A percentile compares a stretch with the other conserved stretches of the same genome.
phyloP scores from a whole-genome alignment of 2,113 vertebrate genomes.

The Leiothrix lutea region DNA sequence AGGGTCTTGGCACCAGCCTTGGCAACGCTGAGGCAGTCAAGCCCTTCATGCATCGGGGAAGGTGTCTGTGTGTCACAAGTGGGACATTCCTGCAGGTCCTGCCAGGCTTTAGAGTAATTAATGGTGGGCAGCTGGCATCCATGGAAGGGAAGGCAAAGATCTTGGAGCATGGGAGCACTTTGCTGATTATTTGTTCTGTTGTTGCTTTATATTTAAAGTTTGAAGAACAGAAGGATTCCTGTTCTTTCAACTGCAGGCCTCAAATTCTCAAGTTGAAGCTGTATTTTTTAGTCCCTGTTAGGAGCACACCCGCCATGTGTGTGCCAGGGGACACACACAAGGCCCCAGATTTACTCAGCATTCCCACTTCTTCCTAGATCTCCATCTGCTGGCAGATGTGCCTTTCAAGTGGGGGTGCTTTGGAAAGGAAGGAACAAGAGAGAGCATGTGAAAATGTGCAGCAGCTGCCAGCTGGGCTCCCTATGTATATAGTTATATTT shows the following conservation, averaged over 20 bases:
- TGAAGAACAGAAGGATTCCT: not conserved
- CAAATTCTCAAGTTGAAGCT: not conserved
- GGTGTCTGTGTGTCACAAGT: not conserved
- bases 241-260: not conserved
- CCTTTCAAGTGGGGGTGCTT: constrained; percentile 68
- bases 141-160: not conserved
- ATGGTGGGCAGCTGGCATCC: rapidly evolving
- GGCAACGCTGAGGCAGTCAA: rapidly evolving
- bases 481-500: not conserved
- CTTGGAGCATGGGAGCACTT: not conserved
- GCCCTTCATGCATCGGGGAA: not conserved
- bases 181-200: not conserved
- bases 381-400: constrained; percentile 72
- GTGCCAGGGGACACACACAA: not conserved
- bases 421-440: constrained; percentile 61
- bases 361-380: constrained; percentile 68
- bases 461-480: constrained; percentile 46
- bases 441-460: constrained; percentile 55
- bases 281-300: not conserved
- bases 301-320: not conserved
- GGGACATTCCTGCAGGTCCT: not conserved
- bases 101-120: not conserved
- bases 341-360: not conserved
- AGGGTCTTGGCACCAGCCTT: not conserved
- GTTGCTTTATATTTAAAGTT: not conserved